These are phyloP conservation scores for Platypus cylindrus DNA, from an alignment of 2,888 invertebrate species.

Conservation along the genomic window DNA sequence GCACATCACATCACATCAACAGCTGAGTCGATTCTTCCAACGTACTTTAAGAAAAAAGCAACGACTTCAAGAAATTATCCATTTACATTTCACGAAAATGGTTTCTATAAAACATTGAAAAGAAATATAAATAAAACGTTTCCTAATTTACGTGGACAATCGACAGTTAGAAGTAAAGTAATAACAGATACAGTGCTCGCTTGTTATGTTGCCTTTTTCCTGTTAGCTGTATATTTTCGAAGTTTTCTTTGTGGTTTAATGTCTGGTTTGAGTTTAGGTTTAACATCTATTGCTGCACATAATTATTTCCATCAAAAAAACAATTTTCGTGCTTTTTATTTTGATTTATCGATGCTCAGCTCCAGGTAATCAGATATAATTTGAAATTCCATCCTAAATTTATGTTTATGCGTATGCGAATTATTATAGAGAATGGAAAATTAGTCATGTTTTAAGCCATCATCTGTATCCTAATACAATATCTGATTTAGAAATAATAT, in stretches of 20 bases:
- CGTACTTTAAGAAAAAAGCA: conserved; percentile 53
- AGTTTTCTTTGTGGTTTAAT: conserved; percentile 35
- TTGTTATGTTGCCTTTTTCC: conserved; percentile 28
- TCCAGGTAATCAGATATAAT: conserved; percentile 38
- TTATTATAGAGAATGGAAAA: conserved; percentile 51
- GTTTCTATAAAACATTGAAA: conserved; percentile 59
- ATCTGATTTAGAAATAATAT: conserved; percentile 57
- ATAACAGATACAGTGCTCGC: conserved; percentile 32
- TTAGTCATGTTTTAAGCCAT: conserved; percentile 65
- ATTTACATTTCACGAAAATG: conserved; percentile 57
- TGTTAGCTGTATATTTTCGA: conserved; percentile 31
- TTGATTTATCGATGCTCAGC: conserved; percentile 55
- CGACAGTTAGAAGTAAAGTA: conserved; percentile 28
- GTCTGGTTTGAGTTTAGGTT: conserved; percentile 42
- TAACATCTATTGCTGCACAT: conserved; percentile 46
- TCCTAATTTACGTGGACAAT: conserved; percentile 37
- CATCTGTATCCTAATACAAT: conserved; percentile 69
- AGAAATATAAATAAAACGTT: conserved; percentile 41
- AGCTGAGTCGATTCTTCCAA: conserved; percentile 45
- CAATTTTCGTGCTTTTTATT: conserved; percentile 66
- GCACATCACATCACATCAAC: conserved; percentile 49
- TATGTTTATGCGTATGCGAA: conserved; percentile 13
- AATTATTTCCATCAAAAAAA: conserved; percentile 67
- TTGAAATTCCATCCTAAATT: not conserved
- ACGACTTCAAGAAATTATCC: conserved; percentile 50